phyloP scores from a whole-genome alignment of 2,797 vertebrate genomes.

The Pterois miles region DNA sequence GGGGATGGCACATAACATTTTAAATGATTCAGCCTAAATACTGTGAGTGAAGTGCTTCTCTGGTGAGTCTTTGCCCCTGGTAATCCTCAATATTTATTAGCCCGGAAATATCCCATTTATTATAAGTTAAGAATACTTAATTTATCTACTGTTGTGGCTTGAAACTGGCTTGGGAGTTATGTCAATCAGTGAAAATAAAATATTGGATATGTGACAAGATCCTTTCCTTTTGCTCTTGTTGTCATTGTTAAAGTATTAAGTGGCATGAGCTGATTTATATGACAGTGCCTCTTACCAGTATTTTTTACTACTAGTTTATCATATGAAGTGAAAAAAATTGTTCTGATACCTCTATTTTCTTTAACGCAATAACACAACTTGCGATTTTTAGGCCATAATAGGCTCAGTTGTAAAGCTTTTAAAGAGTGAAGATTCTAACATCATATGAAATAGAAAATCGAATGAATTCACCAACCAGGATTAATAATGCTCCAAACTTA shows the following conservation, averaged over 20 bases:
- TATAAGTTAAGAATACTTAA: background rate
- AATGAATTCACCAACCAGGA: no score
- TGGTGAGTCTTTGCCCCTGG: constrained; percentile 3
- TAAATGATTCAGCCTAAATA: constrained; percentile 50
- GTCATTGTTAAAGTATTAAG: background rate
- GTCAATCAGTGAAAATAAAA: background rate
- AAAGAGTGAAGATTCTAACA: no score
- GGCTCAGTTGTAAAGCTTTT: no score
- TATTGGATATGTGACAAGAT: background rate
- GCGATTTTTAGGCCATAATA: no score
- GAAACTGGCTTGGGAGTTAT: background rate
- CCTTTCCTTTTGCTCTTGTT: background rate
- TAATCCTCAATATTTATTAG: constrained; percentile 37
- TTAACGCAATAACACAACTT: no score
- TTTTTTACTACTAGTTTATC: background rate
- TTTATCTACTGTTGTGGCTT: background rate
- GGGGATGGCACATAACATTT: constrained; percentile 48
- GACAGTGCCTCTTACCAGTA: background rate
- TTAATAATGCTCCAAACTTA: no score
- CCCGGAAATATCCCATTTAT: background rate
- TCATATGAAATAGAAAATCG: no score
- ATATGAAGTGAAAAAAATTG: no score
- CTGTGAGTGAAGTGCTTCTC: constrained; percentile 7
- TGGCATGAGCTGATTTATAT: background rate
- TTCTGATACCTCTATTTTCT: no score